Evolutionary conservation across 2,888 invertebrate genomes (phyloP).

Genomic region (Pachliopta kotzebuea): DNA sequence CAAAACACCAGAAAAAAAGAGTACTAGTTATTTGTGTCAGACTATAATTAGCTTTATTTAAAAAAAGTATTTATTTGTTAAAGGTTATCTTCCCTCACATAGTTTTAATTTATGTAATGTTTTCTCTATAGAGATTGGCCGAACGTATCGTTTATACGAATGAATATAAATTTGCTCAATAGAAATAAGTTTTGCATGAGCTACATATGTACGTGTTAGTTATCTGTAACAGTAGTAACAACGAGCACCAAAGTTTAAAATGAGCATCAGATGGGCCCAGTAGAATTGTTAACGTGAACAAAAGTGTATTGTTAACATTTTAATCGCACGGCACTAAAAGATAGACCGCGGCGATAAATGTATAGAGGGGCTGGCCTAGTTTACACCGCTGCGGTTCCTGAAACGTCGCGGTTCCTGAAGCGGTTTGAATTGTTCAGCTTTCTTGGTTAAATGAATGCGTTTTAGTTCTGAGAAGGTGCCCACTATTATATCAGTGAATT

Average conservation of each 20-base stretch:
- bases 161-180: neutral
- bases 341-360: conserved; percentile 44
- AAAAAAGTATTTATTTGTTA: too few relatives aligned
- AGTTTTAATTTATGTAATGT: too few relatives aligned
- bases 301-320: conserved; percentile 48
- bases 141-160: neutral
- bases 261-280: conserved; percentile 22
- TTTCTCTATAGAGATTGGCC: too few relatives aligned
- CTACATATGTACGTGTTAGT: neutral
- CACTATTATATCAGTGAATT: conserved; percentile 14
- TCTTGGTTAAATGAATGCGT: conserved; percentile 43
- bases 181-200: neutral
- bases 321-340: conserved; percentile 50
- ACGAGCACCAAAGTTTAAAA: conserved; percentile 15
- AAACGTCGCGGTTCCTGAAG: conserved; percentile 30
- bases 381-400: conserved; percentile 40
- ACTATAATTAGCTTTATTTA: too few relatives aligned
- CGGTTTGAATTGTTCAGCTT: conserved; percentile 41
- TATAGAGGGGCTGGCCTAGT: conserved; percentile 50
- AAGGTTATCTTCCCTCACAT: too few relatives aligned
- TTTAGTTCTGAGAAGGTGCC: conserved; percentile 25
- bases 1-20: too few relatives aligned
- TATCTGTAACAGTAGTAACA: conserved; percentile 7
- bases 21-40: too few relatives aligned
- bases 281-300: conserved; percentile 30